These are phyloP conservation scores for Ranitomeya variabilis DNA, from an alignment of 2,113 vertebrate genomes.

Conservation along the genomic window DNA sequence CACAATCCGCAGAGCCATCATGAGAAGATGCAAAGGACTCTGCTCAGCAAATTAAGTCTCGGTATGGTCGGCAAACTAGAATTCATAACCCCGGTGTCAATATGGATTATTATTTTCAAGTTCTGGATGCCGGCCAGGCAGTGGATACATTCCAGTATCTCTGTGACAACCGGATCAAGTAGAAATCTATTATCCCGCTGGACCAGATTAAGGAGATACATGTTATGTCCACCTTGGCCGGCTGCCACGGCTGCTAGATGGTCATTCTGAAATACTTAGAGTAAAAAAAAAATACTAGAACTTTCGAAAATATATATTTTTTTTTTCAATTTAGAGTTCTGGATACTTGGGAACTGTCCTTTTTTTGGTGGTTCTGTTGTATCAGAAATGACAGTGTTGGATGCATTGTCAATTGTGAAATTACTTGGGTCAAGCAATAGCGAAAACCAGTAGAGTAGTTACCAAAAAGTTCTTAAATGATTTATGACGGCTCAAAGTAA, in stretches of 20 bases:
- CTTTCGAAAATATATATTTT: not conserved
- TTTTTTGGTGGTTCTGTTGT: not conserved
- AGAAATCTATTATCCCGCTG: constrained; percentile 10
- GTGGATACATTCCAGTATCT: constrained; percentile 17
- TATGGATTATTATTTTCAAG: constrained; percentile 37
- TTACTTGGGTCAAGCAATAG: not conserved
- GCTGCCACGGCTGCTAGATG: not conserved
- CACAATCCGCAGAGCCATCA: not conserved
- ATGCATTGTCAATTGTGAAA: not conserved
- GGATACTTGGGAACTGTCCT: not conserved
- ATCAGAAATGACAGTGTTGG: not conserved
- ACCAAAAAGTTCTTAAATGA: not conserved
- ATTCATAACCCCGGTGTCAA: constrained; percentile 10
- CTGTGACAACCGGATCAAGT: constrained; percentile 27
- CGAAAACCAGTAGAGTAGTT: not conserved
- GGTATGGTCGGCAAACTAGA: not conserved
- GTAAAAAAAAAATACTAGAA: not conserved
- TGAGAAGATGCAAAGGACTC: not conserved
- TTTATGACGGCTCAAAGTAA: no score
- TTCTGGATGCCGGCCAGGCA: constrained; percentile 18
- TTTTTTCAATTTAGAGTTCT: not conserved
- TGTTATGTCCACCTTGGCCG: not conserved
- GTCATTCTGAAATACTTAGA: not conserved
- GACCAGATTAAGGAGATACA: constrained; percentile 16
- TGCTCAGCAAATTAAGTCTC: constrained; percentile 9